Conservation (phyloP, 2,113 vertebrate species). For the Pseudorectes ferrugineus region DNA sequence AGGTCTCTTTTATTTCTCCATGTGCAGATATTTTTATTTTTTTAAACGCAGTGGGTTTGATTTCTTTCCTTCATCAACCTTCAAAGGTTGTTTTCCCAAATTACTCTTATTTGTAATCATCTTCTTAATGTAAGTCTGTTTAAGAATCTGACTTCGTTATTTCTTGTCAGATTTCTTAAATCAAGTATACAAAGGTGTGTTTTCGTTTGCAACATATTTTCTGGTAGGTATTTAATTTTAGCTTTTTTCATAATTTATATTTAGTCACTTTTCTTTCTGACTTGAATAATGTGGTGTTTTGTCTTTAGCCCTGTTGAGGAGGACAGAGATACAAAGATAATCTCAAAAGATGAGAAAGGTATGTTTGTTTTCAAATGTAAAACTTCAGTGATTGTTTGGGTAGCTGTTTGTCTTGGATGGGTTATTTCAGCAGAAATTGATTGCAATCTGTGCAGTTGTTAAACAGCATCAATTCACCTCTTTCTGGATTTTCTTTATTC, state of each 20-base stretch:
- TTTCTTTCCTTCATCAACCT: constrained; percentile 67
- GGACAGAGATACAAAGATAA: constrained; percentile 80
- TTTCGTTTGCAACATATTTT: constrained; percentile 63
- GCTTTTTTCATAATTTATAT: constrained; percentile 1
- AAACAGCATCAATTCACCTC: background rate
- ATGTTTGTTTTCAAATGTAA: background rate
- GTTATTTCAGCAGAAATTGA: background rate
- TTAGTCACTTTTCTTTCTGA: background rate
- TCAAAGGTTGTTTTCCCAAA: constrained; percentile 68
- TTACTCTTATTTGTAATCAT: constrained; percentile 49
- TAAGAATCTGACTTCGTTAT: constrained; percentile 65
- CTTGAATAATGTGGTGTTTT: constrained; percentile 70
- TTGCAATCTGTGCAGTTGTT: background rate
- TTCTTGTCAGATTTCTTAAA: constrained; percentile 69
- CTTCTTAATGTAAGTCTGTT: constrained; percentile 50
- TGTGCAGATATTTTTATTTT: constrained; percentile 30
- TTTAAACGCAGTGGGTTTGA: constrained; percentile 33
- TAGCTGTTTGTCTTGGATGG: background rate
- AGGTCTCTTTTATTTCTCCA: no score
- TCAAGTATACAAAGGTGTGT: background rate
- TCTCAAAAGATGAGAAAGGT: constrained; percentile 93
- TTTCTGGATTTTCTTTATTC: background rate
- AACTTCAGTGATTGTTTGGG: background rate
- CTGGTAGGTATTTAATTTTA: constrained; percentile 77
- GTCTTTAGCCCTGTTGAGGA: constrained; percentile 82